Evolutionary conservation across 2,113 vertebrate genomes (phyloP).

Genomic region (Amphiprion ocellaris): DNA sequence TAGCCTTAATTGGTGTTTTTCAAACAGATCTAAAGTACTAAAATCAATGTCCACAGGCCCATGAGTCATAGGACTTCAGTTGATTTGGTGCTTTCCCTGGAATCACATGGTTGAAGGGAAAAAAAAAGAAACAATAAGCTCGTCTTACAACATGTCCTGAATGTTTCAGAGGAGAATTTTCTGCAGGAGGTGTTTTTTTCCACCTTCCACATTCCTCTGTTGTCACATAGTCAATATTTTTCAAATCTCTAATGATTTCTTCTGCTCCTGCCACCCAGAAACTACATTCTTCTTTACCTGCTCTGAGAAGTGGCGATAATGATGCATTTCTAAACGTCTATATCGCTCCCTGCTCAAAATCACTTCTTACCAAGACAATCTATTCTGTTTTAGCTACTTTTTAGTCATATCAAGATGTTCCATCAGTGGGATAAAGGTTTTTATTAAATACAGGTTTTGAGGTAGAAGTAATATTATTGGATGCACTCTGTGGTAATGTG

Average conservation of each 20-base stretch:
- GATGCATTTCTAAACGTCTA: too few species aligned
- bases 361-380: not conserved
- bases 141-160: not conserved
- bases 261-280: conserved; percentile 14
- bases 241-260: not conserved
- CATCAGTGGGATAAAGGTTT: not conserved
- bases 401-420: not conserved
- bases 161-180: not conserved
- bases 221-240: conserved; percentile 12
- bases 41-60: conserved; percentile 15
- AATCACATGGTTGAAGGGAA: conserved; percentile 41
- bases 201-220: not conserved
- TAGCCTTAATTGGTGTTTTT: not conserved
- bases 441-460: not conserved
- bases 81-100: conserved; percentile 8
- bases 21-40: not conserved
- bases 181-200: not conserved
- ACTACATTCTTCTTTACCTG: not conserved
- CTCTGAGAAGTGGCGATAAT: not conserved
- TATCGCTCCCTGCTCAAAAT: not conserved
- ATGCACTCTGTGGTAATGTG: not conserved
- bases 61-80: conserved; percentile 28
- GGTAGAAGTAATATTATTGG: not conserved
- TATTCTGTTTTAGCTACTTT: too few species aligned
- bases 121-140: not conserved